Conservation (phyloP, 2,113 vertebrate genomes). For the Pelodiscus sinensis region DNA sequence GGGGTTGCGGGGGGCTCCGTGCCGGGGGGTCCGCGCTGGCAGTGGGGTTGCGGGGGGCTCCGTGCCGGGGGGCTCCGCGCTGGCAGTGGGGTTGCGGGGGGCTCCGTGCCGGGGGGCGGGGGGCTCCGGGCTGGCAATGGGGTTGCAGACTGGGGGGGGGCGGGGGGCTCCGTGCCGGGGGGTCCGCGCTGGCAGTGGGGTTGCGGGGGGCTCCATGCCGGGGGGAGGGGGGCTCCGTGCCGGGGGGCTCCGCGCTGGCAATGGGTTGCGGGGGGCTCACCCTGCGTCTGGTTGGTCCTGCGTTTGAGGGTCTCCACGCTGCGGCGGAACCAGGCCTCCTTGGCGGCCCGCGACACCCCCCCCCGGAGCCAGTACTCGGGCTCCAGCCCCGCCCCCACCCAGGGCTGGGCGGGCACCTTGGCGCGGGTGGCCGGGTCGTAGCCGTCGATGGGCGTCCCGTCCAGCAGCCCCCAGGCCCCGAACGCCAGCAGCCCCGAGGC, state of each 20-base stretch:
- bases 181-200: fast-evolving
- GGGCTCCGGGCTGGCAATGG: no score
- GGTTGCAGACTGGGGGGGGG: no score
- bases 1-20: no score
- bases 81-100: no score
- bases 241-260: no score
- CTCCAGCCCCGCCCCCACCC: not conserved
- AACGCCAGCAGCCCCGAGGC: not conserved
- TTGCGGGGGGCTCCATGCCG: no score
- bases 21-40: no score
- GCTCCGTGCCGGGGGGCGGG: no score
- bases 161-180: no score
- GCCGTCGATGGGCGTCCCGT: not conserved
- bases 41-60: no score
- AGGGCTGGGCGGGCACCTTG: not conserved
- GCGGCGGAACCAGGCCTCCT: not conserved
- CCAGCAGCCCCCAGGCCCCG: not conserved
- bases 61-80: no score
- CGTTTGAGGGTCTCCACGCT: not conserved
- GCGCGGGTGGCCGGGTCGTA: not conserved
- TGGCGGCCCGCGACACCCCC: not conserved
- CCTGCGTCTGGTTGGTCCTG: not conserved
- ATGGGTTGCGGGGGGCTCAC: not conserved
- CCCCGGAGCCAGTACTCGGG: not conserved
- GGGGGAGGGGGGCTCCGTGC: no score